Evolutionary conservation across 2,888 invertebrate genomes (phyloP).

Genomic region (Dolichomitus sp.): DNA sequence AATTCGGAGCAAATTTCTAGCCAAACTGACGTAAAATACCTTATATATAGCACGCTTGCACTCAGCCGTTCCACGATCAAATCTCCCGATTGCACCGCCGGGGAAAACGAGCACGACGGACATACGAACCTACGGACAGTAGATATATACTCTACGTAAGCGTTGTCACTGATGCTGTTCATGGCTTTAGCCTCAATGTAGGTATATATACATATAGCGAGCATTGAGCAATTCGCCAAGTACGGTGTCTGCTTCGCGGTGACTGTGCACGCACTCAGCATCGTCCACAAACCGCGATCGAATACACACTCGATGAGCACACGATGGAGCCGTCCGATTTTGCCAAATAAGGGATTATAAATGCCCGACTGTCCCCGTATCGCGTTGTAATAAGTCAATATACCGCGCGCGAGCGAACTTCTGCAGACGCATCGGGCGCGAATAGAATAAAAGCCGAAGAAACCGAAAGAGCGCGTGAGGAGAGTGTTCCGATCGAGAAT

Average conservation of each 20-base stretch:
- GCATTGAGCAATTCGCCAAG: slow-evolving; percentile 83
- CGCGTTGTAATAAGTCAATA: slow-evolving; percentile 82
- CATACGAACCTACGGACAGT: slow-evolving; percentile 23
- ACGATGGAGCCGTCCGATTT: slow-evolving; percentile 83
- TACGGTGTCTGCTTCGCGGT: slow-evolving; percentile 73
- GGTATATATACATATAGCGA: slow-evolving; percentile 17
- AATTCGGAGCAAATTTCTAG: too few species aligned
- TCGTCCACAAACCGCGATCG: neutral
- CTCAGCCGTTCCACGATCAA: slow-evolving; percentile 47
- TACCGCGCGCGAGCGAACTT: slow-evolving; percentile 68
- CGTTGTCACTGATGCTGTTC: slow-evolving; percentile 42
- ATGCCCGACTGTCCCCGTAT: slow-evolving; percentile 76
- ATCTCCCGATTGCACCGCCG: slow-evolving; percentile 54
- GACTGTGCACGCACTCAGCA: slow-evolving; percentile 53
- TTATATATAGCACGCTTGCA: neutral
- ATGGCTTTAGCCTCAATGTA: slow-evolving; percentile 35
- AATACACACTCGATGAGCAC: neutral
- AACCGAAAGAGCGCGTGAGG: slow-evolving; percentile 39
- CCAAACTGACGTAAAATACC: too few species aligned
- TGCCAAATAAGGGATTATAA: slow-evolving; percentile 83
- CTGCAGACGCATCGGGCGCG: slow-evolving; percentile 46
- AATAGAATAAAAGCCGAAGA: slow-evolving; percentile 53
- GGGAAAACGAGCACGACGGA: slow-evolving; percentile 45
- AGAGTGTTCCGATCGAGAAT: slow-evolving; percentile 30
- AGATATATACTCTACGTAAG: slow-evolving; percentile 11